A percentile compares a stretch with the other conserved stretches of the same genome.
Conservation (phyloP, 2,113 vertebrate species). For the Siniperca chuatsi region DNA sequence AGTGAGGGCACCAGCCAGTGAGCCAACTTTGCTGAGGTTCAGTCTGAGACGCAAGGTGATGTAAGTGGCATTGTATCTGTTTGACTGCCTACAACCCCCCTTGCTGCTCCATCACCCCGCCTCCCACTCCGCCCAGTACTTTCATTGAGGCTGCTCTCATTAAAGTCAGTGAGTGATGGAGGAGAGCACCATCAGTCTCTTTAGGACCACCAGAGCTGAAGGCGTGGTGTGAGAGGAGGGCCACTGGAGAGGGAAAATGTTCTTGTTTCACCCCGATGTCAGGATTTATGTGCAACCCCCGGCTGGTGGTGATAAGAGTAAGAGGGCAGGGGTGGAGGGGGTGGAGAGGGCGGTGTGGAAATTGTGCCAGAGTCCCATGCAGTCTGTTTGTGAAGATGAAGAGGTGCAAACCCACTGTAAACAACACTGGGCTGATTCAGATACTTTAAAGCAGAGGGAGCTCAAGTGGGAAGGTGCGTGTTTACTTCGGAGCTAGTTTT, state of each 20-base stretch:
- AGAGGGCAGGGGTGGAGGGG: background rate
- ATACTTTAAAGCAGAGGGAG: conserved; percentile 4
- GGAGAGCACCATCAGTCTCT: conserved; percentile 54
- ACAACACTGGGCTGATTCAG: background rate
- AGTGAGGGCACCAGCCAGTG: background rate
- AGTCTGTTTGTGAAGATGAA: conserved; percentile 2
- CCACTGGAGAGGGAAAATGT: background rate
- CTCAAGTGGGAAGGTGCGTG: background rate
- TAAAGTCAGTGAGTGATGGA: conserved; percentile 62
- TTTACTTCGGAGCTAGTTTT: conserved; percentile 15
- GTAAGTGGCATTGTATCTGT: conserved; percentile 28
- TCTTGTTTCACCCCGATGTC: conserved; percentile 3
- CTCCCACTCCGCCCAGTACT: conserved; percentile 13
- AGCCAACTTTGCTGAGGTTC: background rate
- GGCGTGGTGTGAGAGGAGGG: conserved; percentile 37
- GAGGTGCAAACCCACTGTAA: background rate
- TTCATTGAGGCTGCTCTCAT: conserved; percentile 46
- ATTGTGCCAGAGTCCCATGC: background rate
- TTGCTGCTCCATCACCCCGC: background rate
- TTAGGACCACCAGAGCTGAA: conserved; percentile 67
- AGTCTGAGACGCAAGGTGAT: conserved; percentile 2
- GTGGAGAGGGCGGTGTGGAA: background rate
- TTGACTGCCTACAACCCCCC: background rate
- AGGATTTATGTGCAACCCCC: background rate
- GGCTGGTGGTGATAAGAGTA: background rate